Conservation (phyloP, 1,140 invertebrate genomes). For the Berghia stephanieae region DNA sequence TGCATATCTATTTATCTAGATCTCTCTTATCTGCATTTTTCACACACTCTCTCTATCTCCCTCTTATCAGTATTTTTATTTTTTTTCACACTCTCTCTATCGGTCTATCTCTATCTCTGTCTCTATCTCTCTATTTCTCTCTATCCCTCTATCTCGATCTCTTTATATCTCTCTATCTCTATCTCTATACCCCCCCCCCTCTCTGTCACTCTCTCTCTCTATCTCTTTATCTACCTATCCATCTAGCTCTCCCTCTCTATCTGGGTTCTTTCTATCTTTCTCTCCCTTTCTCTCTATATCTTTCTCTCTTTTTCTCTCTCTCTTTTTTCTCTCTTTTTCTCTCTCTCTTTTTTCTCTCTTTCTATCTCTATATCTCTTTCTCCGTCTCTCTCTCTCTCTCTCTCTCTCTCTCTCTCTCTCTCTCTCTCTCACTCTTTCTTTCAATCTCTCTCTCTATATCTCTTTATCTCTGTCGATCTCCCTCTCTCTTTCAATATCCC, state of each 20-base stretch:
- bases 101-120: background rate
- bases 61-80: background rate
- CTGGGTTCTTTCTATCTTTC: background rate
- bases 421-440: background rate
- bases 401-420: background rate
- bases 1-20: too few species aligned
- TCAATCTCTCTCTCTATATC: background rate
- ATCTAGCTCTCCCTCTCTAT: background rate
- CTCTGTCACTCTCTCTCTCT: background rate
- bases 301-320: background rate
- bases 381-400: background rate
- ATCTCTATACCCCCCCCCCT: background rate
- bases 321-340: background rate
- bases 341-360: background rate
- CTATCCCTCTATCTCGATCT: background rate
- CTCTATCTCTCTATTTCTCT: background rate
- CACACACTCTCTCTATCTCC: too few species aligned
- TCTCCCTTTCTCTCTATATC: background rate
- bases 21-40: too few species aligned
- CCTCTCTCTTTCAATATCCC: background rate
- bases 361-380: background rate
- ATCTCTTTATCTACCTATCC: background rate
- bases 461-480: background rate
- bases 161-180: background rate
- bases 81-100: background rate